Evolutionary conservation across 2,797 vertebrate genomes (phyloP).

Genomic region (Odontamblyopus lacepedii): DNA sequence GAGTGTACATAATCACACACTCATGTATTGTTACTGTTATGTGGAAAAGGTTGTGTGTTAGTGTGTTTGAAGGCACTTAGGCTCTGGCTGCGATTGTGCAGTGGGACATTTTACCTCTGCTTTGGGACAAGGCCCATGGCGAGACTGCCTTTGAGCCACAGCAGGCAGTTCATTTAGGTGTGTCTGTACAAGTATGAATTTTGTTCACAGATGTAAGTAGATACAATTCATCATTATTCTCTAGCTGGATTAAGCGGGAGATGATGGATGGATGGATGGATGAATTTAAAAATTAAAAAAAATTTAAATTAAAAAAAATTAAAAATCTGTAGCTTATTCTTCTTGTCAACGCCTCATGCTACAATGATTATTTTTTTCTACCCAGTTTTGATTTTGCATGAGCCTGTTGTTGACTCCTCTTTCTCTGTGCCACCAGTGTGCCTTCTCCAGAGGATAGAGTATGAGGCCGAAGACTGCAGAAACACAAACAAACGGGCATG

Average conservation of each 20-base stretch:
- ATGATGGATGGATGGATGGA: too few species aligned
- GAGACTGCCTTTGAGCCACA: slow-evolving; percentile 49
- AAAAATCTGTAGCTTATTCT: not conserved
- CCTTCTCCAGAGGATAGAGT: slow-evolving; percentile 27
- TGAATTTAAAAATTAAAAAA: too few species aligned
- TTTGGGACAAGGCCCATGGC: slow-evolving; percentile 63
- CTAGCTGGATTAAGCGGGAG: too few species aligned
- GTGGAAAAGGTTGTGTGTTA: slow-evolving; percentile 71
- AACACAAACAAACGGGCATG: slow-evolving; percentile 56
- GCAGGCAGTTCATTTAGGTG: slow-evolving; percentile 31
- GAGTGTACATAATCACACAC: slow-evolving; percentile 43
- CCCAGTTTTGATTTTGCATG: slow-evolving; percentile 17
- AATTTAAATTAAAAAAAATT: too few species aligned
- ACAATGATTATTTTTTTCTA: slow-evolving; percentile 12
- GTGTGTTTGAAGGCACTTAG: slow-evolving; percentile 66
- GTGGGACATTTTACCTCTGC: slow-evolving; percentile 71
- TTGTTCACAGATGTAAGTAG: not conserved
- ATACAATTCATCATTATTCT: not conserved
- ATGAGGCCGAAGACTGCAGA: slow-evolving; percentile 31
- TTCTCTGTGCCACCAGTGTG: slow-evolving; percentile 16
- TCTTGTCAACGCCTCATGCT: slow-evolving; percentile 1
- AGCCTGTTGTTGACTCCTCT: slow-evolving; percentile 42
- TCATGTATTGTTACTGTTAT: slow-evolving; percentile 47
- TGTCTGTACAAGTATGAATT: slow-evolving; percentile 25
- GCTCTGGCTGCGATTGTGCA: slow-evolving; percentile 56